Percentiles rank a stretch among this genome's conserved stretches.
These are phyloP conservation scores for Bradypodion ventrale DNA, from an alignment of 2,797 vertebrate species.

Conservation along the genomic window DNA sequence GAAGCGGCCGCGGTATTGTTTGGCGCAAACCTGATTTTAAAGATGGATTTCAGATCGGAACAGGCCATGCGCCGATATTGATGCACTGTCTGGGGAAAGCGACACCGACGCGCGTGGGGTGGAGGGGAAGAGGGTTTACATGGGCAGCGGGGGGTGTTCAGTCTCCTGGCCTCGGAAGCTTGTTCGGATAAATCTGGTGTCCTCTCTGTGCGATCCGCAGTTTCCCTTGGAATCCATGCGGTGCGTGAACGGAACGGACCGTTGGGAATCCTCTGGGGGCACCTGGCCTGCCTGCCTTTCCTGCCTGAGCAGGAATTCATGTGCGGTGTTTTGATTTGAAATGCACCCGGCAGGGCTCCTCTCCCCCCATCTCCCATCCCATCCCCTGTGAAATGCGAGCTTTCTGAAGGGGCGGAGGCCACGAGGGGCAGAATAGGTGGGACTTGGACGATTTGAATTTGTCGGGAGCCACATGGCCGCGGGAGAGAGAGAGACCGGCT, in stretches of 20 bases:
- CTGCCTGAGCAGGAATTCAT: too few species aligned
- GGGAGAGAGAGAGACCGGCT: background rate
- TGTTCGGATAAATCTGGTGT: too few species aligned
- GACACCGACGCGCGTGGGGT: background rate
- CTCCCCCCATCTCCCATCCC: background rate
- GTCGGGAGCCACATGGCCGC: slow-evolving; percentile 1
- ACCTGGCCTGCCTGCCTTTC: slow-evolving; percentile 12
- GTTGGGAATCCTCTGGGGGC: background rate
- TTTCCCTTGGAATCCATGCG: too few species aligned
- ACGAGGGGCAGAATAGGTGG: slow-evolving; percentile 33
- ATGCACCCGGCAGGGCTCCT: background rate
- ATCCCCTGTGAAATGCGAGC: slow-evolving; percentile 17
- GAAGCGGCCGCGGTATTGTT: background rate
- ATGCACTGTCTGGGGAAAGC: background rate
- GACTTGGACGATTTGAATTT: slow-evolving; percentile 37
- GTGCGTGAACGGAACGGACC: background rate
- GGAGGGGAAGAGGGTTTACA: background rate
- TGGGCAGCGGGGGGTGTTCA: background rate
- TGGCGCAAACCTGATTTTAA: background rate
- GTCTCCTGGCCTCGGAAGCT: background rate
- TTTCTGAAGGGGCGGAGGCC: slow-evolving; percentile 21
- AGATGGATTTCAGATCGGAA: background rate
- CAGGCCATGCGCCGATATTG: background rate
- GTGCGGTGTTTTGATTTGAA: slow-evolving; percentile 17
- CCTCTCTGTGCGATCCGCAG: too few species aligned